Percentiles rank a stretch among this genome's conserved stretches.
phyloP scores from a whole-genome alignment of 2,888 invertebrate species.

The Andrena marginata region DNA sequence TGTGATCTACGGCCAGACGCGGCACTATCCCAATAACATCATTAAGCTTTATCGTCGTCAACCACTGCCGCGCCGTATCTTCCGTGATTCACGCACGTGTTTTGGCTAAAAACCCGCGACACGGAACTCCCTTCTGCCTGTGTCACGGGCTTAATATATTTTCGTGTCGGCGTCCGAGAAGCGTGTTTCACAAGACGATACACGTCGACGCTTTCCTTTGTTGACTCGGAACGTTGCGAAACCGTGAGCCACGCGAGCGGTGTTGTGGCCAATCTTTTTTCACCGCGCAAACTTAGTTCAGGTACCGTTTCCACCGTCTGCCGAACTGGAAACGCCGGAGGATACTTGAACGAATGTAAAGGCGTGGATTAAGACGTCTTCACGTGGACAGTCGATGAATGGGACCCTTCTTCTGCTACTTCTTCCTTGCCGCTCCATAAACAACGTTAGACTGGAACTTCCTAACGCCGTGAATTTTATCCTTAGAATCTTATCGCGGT shows the following conservation, averaged over 20 bases:
- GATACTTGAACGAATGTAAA: neutral
- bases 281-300: neutral
- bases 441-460: neutral
- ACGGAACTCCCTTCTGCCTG: constrained; percentile 26
- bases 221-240: constrained; percentile 57
- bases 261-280: constrained; percentile 28
- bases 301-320: neutral
- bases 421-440: neutral
- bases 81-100: constrained; percentile 51
- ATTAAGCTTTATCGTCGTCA: constrained; percentile 54
- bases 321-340: neutral
- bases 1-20: neutral
- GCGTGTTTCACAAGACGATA: constrained; percentile 60
- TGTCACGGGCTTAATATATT: constrained; percentile 45
- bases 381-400: neutral
- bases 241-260: constrained; percentile 29
- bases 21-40: constrained; percentile 12
- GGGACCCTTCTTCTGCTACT: neutral
- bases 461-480: neutral
- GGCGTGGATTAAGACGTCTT: neutral
- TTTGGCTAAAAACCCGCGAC: constrained; percentile 41
- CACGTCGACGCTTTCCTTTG: constrained; percentile 59
- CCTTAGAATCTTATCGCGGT: neutral
- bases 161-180: constrained; percentile 35
- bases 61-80: constrained; percentile 11